phyloP scores from a whole-genome alignment of 2,113 vertebrate species.

The Diadophis punctatus region DNA sequence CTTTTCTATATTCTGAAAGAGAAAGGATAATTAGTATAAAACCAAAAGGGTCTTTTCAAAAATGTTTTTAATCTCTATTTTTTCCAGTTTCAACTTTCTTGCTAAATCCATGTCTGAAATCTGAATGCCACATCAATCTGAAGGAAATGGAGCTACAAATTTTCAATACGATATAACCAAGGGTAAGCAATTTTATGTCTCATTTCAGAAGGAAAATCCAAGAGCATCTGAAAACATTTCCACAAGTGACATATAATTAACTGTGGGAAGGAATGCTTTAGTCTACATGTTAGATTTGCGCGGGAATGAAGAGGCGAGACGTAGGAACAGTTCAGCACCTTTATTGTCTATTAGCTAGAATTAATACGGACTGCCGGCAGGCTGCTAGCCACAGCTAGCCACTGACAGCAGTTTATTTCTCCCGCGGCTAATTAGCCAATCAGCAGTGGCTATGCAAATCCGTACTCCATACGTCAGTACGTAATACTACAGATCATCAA shows the following conservation, averaged over 20 bases:
- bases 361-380: too few relatives aligned
- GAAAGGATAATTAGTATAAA: background rate
- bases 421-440: too few relatives aligned
- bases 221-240: background rate
- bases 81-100: background rate
- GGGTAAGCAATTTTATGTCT: background rate
- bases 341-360: too few relatives aligned
- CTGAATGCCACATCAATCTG: background rate
- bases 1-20: slow-evolving; percentile 22
- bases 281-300: too few relatives aligned
- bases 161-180: background rate
- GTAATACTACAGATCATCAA: background rate
- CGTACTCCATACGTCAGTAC: too few relatives aligned
- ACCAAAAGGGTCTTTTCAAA: background rate
- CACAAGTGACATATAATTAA: background rate
- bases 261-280: background rate
- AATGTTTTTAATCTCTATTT: background rate
- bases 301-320: too few relatives aligned
- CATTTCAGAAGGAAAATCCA: background rate
- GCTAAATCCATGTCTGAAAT: background rate
- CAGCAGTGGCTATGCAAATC: too few relatives aligned
- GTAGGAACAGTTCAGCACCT: too few relatives aligned
- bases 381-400: too few relatives aligned
- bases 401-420: too few relatives aligned
- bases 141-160: background rate